phyloP scores from a whole-genome alignment of 1,140 invertebrate genomes.

The Temnothorax nylanderi region DNA sequence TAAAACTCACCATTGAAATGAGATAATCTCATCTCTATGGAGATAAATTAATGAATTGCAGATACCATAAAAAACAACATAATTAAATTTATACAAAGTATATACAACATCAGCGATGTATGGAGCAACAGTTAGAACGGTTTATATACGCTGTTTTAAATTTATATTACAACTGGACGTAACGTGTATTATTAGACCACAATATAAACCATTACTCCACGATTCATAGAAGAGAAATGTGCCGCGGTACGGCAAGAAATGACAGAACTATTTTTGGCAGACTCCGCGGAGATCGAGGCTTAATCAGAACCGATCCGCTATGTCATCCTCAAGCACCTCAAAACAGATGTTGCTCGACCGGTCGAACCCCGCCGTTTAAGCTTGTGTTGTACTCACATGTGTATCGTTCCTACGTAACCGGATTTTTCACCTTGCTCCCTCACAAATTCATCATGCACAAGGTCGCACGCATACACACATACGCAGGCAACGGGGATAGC shows the following conservation, averaged over 20 bases:
- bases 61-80: neutral
- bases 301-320: neutral
- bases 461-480: neutral
- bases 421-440: neutral
- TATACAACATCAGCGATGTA: neutral
- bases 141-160: neutral
- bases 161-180: neutral
- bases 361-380: neutral
- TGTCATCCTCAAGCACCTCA: neutral
- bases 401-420: neutral
- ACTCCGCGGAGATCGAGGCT: neutral
- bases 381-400: neutral
- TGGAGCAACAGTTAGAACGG: neutral
- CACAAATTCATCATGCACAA: neutral
- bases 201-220: neutral
- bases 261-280: conserved; percentile 26
- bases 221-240: neutral
- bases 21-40: neutral
- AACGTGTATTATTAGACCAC: neutral
- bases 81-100: neutral
- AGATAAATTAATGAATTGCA: neutral
- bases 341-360: neutral
- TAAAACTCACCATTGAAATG: neutral
- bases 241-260: neutral
- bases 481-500: neutral